These are phyloP conservation scores for Caranx melampygus DNA, from an alignment of 2,113 vertebrate genomes.

Conservation along the genomic window DNA sequence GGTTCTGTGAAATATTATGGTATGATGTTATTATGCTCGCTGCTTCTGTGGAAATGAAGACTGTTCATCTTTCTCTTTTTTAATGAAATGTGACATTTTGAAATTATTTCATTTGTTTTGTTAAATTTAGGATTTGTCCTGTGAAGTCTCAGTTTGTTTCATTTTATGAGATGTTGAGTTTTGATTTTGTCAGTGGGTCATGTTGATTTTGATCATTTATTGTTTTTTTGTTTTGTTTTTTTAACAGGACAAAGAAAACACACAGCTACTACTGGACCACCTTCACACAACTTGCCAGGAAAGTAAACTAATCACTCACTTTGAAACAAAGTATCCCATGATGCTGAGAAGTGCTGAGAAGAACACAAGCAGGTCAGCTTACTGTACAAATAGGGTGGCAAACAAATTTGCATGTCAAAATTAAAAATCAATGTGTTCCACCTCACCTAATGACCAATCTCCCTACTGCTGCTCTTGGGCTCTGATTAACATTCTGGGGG, in stretches of 20 bases:
- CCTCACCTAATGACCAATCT: conserved; percentile 86
- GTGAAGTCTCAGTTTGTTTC: neutral
- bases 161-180: neutral
- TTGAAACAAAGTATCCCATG: conserved; percentile 66
- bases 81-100: neutral
- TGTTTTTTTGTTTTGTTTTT: neutral
- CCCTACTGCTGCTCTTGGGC: conserved; percentile 75
- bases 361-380: conserved; percentile 71
- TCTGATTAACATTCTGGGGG: conserved; percentile 84
- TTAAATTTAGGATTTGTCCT: neutral
- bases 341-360: conserved; percentile 73
- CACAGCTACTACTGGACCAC: neutral
- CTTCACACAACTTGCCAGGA: conserved; percentile 59
- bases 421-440: conserved; percentile 86
- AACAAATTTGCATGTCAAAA: conserved; percentile 85
- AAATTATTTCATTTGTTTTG: neutral
- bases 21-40: neutral
- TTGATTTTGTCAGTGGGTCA: neutral
- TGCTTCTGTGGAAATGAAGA: neutral
- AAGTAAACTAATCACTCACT: conserved; percentile 77
- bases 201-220: neutral
- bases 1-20: neutral
- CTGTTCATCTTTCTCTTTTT: neutral
- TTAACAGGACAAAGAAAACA: neutral
- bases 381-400: conserved; percentile 81